Conservation (phyloP, 2,113 vertebrate genomes). For the Nymphicus hollandicus region DNA sequence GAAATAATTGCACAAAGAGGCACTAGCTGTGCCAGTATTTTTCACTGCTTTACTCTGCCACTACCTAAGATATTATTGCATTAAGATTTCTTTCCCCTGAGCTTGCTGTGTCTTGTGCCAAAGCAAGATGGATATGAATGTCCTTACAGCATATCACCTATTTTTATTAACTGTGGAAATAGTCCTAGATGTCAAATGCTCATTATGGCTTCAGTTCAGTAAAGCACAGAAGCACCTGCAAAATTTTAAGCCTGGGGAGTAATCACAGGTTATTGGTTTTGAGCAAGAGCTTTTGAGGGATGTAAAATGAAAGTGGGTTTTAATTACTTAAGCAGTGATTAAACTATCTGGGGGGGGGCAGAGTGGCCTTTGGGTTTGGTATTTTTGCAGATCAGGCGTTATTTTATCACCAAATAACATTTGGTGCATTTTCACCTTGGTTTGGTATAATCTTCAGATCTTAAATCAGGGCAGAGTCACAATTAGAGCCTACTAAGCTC, state of each 20-base stretch:
- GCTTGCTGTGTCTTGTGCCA: slow-evolving; percentile 19
- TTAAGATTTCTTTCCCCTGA: neutral
- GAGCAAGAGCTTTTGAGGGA: neutral
- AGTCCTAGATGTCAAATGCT: neutral
- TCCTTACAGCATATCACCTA: neutral
- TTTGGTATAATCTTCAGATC: neutral
- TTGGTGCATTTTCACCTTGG: neutral
- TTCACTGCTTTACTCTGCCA: slow-evolving; percentile 9
- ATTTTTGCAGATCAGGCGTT: neutral
- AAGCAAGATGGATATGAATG: slow-evolving; percentile 4
- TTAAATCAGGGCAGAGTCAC: neutral
- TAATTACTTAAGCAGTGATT: neutral
- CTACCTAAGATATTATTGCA: slow-evolving; percentile 21
- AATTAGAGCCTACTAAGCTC: neutral
- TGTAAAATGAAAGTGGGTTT: neutral
- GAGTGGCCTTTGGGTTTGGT: neutral
- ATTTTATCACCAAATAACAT: neutral
- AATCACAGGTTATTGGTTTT: neutral
- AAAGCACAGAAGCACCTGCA: neutral
- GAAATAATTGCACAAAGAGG: slow-evolving; percentile 32
- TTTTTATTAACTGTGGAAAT: slow-evolving; percentile 4
- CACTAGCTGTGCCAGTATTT: slow-evolving; percentile 9
- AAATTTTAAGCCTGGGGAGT: neutral
- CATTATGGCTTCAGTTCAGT: neutral
- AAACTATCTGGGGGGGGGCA: neutral